Percentiles rank a stretch among this genome's conserved stretches.
Conservation (phyloP, 2,888 invertebrate species). For the Cantharis flavilabris region DNA sequence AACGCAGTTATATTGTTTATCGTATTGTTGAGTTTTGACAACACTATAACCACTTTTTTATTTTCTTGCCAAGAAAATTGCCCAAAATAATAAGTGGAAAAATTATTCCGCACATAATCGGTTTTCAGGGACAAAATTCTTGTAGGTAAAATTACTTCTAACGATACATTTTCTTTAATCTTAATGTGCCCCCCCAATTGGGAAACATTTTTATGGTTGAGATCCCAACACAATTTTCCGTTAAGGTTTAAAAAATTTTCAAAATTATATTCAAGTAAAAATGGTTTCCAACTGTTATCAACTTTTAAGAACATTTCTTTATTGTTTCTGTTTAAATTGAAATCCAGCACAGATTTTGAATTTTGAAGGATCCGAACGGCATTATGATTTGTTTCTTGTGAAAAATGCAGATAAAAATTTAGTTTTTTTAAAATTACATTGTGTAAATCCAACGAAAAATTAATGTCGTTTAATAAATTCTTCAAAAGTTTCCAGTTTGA, state of each 20-base stretch:
- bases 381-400: background rate
- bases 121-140: constrained; percentile 16
- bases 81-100: constrained; percentile 15
- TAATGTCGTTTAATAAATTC: constrained; percentile 8
- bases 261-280: constrained; percentile 12
- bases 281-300: constrained; percentile 26
- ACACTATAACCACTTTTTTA: constrained; percentile 8
- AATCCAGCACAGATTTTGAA: constrained; percentile 4
- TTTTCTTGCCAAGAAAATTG: constrained; percentile 25
- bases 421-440: constrained; percentile 7
- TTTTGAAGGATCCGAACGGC: constrained; percentile 12
- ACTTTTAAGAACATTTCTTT: constrained; percentile 7
- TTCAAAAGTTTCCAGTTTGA: background rate
- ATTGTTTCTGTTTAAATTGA: constrained; percentile 8
- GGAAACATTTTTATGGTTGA: constrained; percentile 12
- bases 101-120: constrained; percentile 8
- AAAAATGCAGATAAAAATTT: constrained; percentile 1
- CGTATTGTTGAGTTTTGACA: constrained; percentile 10
- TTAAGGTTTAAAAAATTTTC: constrained; percentile 1
- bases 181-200: constrained; percentile 30
- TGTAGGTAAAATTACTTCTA: constrained; percentile 25
- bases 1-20: constrained; percentile 3
- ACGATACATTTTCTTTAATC: constrained; percentile 21
- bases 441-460: constrained; percentile 11
- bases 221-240: constrained; percentile 30